A percentile compares a stretch with the other conserved stretches of the same genome.
Evolutionary conservation across 2,888 invertebrate species (phyloP).

Genomic region (Mesochorus sp.): DNA sequence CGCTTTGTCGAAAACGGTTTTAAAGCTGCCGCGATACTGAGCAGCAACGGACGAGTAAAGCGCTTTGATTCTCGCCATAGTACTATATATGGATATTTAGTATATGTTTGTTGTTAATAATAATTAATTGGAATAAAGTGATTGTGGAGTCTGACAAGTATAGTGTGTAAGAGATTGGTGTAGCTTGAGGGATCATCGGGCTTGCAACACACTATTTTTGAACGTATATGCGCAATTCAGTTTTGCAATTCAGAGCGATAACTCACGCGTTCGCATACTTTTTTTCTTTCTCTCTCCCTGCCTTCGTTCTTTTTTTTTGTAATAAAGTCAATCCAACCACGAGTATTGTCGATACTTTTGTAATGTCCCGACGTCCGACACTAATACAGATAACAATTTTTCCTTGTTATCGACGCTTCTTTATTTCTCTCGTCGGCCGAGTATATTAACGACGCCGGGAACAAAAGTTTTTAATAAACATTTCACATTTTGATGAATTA

Average conservation of each 20-base stretch:
- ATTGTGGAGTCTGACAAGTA: conserved; percentile 21
- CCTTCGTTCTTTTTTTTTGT: neutral
- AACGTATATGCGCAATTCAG: conserved; percentile 18
- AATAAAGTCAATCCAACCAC: neutral
- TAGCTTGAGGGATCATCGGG: conserved; percentile 20
- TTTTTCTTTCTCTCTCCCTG: neutral
- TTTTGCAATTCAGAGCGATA: conserved; percentile 55
- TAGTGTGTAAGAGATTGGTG: neutral
- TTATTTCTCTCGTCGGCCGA: conserved; percentile 1
- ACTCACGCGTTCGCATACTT: conserved; percentile 21
- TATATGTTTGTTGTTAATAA: conserved; percentile 4
- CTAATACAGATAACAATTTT: neutral
- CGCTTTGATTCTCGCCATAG: conserved; percentile 62
- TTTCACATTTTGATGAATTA: conserved; percentile 29
- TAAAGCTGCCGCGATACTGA: conserved; percentile 63
- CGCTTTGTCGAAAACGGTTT: conserved; percentile 60
- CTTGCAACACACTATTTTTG: conserved; percentile 35
- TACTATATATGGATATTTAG: conserved; percentile 28
- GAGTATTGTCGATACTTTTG: neutral
- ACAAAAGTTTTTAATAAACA: conserved; percentile 22
- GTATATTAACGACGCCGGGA: neutral
- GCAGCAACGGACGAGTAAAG: conserved; percentile 53
- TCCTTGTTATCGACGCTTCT: neutral
- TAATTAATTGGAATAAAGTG: conserved; percentile 39
- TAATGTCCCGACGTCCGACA: neutral